Conservation (phyloP, 2,113 vertebrate species). For the Oenanthe oenanthe region DNA sequence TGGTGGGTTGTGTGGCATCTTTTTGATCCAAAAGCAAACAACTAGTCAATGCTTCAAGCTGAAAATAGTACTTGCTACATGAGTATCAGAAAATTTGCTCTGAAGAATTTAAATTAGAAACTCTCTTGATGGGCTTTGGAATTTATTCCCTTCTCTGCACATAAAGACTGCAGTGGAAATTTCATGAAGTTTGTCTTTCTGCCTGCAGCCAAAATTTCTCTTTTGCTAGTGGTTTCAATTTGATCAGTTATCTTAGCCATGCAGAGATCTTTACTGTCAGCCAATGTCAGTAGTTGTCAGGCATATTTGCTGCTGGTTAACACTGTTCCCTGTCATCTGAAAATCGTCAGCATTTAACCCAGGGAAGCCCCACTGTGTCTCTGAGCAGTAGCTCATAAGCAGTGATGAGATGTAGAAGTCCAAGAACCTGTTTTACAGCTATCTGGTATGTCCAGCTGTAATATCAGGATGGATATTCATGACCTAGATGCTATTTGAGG, state of each 20-base stretch:
- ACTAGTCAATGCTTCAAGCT: background rate
- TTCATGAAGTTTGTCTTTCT: background rate
- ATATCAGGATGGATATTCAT: background rate
- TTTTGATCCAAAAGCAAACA: background rate
- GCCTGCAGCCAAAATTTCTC: background rate
- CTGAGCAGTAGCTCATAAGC: background rate
- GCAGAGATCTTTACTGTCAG: background rate
- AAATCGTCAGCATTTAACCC: background rate
- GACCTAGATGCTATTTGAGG: background rate
- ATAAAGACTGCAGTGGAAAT: background rate
- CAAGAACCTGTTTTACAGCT: background rate
- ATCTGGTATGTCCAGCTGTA: background rate
- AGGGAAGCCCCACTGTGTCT: background rate
- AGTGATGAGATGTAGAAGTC: background rate
- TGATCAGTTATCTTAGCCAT: background rate
- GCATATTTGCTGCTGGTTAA: background rate
- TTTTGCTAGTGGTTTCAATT: background rate
- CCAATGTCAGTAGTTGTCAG: background rate
- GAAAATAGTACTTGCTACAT: background rate
- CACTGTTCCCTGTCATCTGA: background rate
- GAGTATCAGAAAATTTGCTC: background rate
- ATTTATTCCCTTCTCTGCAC: background rate
- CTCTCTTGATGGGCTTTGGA: background rate
- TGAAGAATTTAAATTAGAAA: background rate
- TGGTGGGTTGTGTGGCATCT: background rate